phyloP scores from a whole-genome alignment of 2,113 vertebrate genomes.

The Tupaia chinensis region DNA sequence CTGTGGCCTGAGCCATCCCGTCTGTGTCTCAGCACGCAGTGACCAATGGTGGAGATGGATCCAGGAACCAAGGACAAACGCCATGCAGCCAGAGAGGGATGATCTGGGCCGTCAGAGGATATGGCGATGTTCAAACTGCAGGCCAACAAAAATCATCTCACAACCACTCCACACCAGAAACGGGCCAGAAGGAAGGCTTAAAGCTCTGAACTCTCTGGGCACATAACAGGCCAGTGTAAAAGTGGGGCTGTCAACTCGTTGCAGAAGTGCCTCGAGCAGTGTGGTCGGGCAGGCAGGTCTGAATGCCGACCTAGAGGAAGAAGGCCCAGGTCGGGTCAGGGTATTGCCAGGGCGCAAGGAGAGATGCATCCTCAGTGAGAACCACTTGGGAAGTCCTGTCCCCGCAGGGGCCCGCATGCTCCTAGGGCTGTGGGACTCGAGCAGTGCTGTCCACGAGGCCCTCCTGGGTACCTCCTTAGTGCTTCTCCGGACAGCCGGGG shows the following conservation, averaged over 20 bases:
- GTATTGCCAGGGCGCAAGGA: rapidly evolving
- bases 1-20: neutral
- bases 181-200: too few species aligned
- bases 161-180: rapidly evolving
- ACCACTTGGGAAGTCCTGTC: rapidly evolving
- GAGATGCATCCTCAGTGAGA: neutral
- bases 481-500: rapidly evolving
- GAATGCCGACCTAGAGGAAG: neutral
- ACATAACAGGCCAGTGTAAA: rapidly evolving
- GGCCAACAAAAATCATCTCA: neutral
- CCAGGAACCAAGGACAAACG: neutral
- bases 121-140: neutral
- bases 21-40: neutral
- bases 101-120: neutral
- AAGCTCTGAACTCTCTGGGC: neutral
- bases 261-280: neutral
- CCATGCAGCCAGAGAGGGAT: neutral
- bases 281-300: rapidly evolving
- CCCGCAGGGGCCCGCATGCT: rapidly evolving
- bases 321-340: too few species aligned
- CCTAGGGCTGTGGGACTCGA: neutral
- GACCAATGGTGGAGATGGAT: rapidly evolving
- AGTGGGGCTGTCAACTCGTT: rapidly evolving
- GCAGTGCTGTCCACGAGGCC: rapidly evolving
- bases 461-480: rapidly evolving